Conservation (phyloP, 1,140 invertebrate genomes). For the Drosophila melanogaster region Release_6_plus_ISO1_MT NT_037436.4:6268001-6268500, state of each 20-base stretch:
- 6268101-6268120: too few species aligned
- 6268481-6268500: conserved; percentile 17
- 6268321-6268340: conserved; percentile 3
- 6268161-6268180: too few species aligned
- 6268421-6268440: conserved; percentile 45
- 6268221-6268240: too few species aligned
- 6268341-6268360: background rate
- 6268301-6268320: background rate
- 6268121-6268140: too few species aligned
- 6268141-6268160: too few species aligned
- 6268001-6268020: conserved; percentile 35
- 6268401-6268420: conserved; percentile 47
- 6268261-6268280: background rate
- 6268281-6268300: background rate
- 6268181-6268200: too few species aligned
- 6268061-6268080: background rate
- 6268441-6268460: conserved; percentile 73
- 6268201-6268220: too few species aligned
- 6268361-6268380: conserved; percentile 32
- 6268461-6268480: conserved; percentile 52
- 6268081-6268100: too few species aligned
- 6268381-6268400: conserved; percentile 62
- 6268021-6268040: conserved; percentile 2
- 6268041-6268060: background rate
- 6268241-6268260: too few species aligned